Percentiles rank a stretch among this genome's conserved stretches.
phyloP scores from a whole-genome alignment of 1,140 invertebrate genomes.

The Trichonephila clavipes region DNA sequence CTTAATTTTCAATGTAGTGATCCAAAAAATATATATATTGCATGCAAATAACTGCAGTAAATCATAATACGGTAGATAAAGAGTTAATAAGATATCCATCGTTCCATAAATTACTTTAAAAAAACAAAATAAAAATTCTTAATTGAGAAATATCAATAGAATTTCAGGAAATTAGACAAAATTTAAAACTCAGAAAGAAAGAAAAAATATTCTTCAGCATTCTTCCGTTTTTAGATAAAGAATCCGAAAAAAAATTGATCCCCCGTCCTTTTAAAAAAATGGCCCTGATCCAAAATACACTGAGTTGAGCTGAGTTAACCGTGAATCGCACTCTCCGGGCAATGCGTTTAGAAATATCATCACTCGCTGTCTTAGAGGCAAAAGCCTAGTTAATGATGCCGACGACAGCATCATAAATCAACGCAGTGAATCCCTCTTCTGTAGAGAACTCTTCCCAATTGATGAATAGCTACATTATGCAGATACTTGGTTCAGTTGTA shows the following conservation, averaged over 20 bases:
- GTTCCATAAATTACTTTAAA: too few relatives aligned
- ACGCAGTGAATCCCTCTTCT: not conserved
- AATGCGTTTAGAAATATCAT: conserved; percentile 25
- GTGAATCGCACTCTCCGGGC: not conserved
- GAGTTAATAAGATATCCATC: too few relatives aligned
- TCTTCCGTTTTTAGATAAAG: not conserved
- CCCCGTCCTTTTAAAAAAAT: not conserved
- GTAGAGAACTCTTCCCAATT: not conserved
- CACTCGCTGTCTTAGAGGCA: conserved; percentile 11
- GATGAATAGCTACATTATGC: conserved; percentile 53
- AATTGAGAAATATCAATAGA: too few relatives aligned
- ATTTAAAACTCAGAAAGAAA: too few relatives aligned
- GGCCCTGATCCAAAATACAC: conserved; percentile 4
- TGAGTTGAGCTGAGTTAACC: not conserved
- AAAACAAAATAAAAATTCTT: too few relatives aligned
- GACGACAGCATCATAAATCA: conserved; percentile 51
- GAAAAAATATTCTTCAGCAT: not conserved
- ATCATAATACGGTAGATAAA: too few relatives aligned
- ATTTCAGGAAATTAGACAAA: too few relatives aligned
- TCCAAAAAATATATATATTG: too few relatives aligned
- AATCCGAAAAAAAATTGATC: not conserved
- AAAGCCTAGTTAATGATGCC: conserved; percentile 48
- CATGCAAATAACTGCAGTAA: too few relatives aligned
- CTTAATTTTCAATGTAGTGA: too few relatives aligned
- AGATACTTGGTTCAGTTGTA: conserved; percentile 40